A percentile compares a stretch with the other conserved stretches of the same genome.
phyloP scores from a whole-genome alignment of 2,888 invertebrate genomes.

The Synanthedon myopaeformis region DNA sequence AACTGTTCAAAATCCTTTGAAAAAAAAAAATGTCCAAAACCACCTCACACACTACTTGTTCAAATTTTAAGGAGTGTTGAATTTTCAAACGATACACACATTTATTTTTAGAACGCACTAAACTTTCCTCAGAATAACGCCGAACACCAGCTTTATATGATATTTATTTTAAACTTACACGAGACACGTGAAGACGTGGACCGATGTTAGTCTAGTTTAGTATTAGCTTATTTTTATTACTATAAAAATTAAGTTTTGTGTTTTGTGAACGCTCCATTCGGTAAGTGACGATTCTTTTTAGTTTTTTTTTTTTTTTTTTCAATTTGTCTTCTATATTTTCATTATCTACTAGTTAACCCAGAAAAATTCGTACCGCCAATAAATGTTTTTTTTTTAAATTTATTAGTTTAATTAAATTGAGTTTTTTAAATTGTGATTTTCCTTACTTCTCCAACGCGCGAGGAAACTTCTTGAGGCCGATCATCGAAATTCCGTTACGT shows the following conservation, averaged over 20 bases:
- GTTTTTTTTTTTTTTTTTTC: no score
- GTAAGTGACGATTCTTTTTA: not conserved
- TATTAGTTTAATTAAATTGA: no score
- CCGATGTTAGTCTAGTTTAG: not conserved
- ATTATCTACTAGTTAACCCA: no score
- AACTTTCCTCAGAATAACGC: conserved; percentile 17
- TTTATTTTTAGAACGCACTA: conserved; percentile 32
- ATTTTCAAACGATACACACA: conserved; percentile 17
- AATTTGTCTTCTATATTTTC: no score
- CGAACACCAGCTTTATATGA: conserved; percentile 12
- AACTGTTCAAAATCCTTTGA: not conserved
- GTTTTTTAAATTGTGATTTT: no score
- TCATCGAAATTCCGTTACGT: no score
- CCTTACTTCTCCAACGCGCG: no score
- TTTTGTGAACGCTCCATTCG: not conserved
- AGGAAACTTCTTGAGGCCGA: no score
- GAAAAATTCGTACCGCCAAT: no score
- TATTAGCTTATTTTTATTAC: not conserved
- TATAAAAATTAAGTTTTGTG: not conserved
- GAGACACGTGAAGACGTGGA: conserved; percentile 13
- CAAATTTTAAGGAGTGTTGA: not conserved
- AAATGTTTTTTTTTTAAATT: no score
- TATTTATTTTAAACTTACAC: conserved; percentile 18
- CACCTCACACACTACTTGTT: not conserved
- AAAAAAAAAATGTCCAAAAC: not conserved